phyloP scores from a whole-genome alignment of 2,888 invertebrate genomes.

The Podabrus alpinus region DNA sequence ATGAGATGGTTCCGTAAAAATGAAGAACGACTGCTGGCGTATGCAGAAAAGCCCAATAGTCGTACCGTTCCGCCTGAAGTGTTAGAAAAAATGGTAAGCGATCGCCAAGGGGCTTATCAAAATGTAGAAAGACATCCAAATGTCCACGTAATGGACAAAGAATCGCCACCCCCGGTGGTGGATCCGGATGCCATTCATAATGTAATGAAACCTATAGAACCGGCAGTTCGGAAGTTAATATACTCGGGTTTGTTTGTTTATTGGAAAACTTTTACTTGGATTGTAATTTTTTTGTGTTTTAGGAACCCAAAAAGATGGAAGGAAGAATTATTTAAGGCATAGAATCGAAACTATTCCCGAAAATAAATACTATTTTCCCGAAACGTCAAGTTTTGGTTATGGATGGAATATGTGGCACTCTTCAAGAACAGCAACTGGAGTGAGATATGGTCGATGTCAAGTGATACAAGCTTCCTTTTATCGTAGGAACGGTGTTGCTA shows the following conservation, averaged over 20 bases:
- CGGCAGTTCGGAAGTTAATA: constrained; percentile 54
- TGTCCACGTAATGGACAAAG: constrained; percentile 26
- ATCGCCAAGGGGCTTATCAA: constrained; percentile 37
- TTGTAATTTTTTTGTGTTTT: background rate
- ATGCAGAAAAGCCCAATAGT: constrained; percentile 40
- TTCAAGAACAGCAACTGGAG: constrained; percentile 41
- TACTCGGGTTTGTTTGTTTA: constrained; percentile 53
- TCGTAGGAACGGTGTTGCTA: constrained; percentile 58
- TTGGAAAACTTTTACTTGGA: background rate
- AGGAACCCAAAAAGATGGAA: constrained; percentile 55
- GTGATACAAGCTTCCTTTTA: constrained; percentile 63
- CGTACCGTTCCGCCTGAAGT: constrained; percentile 43
- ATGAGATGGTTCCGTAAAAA: constrained; percentile 53
- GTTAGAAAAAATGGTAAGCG: constrained; percentile 39
- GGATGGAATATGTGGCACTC: constrained; percentile 64
- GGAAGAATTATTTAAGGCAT: constrained; percentile 57
- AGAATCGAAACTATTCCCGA: constrained; percentile 60
- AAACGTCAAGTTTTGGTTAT: constrained; percentile 60
- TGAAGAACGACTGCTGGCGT: constrained; percentile 45
- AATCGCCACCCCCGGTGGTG: constrained; percentile 29
- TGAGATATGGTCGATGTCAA: constrained; percentile 58
- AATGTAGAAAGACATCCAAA: constrained; percentile 35
- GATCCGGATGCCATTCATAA: constrained; percentile 35
- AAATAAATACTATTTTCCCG: constrained; percentile 61
- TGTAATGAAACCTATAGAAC: constrained; percentile 61